Conservation (phyloP, 1,140 invertebrate species). For the Bacillus rossius region DNA sequence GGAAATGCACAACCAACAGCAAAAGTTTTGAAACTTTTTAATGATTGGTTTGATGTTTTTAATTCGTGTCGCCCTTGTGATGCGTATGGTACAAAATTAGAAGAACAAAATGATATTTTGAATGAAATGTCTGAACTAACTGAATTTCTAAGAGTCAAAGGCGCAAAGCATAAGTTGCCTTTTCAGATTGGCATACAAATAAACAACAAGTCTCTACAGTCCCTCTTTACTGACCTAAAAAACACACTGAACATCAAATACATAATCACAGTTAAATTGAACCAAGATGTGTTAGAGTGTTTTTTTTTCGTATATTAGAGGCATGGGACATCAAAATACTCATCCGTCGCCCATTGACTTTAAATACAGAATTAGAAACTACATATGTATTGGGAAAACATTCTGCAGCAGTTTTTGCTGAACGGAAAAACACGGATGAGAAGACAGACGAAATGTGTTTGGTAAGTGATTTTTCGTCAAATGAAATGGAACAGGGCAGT, state of each 20-base stretch:
- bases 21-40: constrained; percentile 12
- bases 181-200: constrained; percentile 15
- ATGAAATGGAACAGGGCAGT: no score
- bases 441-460: constrained; percentile 23
- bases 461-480: no score
- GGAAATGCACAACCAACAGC: neutral
- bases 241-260: neutral
- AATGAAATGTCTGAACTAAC: neutral
- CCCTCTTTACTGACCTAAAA: constrained; percentile 5
- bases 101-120: constrained; percentile 14
- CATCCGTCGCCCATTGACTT: constrained; percentile 29
- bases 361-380: constrained; percentile 21
- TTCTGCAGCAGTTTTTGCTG: neutral
- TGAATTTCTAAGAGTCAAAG: neutral
- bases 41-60: constrained; percentile 18
- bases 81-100: neutral
- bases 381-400: constrained; percentile 25
- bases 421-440: neutral
- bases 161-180: constrained; percentile 2
- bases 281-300: constrained; percentile 13
- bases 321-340: constrained; percentile 13
- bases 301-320: constrained; percentile 9
- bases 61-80: constrained; percentile 9
- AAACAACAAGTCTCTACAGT: constrained; percentile 27
- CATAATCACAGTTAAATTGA: constrained; percentile 9